A percentile compares a stretch with the other conserved stretches of the same genome.
Conservation (phyloP, 2,888 invertebrate species). For the Miltochrista miniata region DNA sequence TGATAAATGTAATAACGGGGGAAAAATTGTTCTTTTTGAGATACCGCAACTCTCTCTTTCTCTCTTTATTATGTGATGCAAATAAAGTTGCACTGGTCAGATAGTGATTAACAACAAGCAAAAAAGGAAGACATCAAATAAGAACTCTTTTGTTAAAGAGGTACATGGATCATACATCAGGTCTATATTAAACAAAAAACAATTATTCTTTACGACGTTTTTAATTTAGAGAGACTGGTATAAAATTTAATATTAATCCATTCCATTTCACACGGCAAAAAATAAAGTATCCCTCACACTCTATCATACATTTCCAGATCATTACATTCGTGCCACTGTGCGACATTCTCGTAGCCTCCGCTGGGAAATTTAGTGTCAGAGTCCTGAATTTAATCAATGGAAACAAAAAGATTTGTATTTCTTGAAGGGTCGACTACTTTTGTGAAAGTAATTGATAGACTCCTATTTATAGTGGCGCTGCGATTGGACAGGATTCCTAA, state of each 20-base stretch:
- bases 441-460: neutral
- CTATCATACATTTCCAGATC: constrained; percentile 3
- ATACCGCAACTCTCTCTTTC: no score
- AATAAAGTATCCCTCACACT: neutral
- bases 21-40: no score
- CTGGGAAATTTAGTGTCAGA: constrained; percentile 30
- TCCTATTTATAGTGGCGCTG: neutral
- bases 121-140: no score
- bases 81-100: no score
- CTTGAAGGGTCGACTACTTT: no score
- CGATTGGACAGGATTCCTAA: no score
- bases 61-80: no score
- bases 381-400: constrained; percentile 32
- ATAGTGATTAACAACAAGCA: no score
- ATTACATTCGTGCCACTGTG: constrained; percentile 3
- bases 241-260: neutral
- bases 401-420: constrained; percentile 16
- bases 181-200: no score
- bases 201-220: neutral
- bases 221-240: neutral
- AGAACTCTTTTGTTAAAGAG: no score
- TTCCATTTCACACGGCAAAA: neutral
- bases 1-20: no score
- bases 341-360: constrained; percentile 11
- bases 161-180: no score